Evolutionary conservation across 2,113 vertebrate genomes (phyloP).

Genomic region (Echinops telfairi): DNA sequence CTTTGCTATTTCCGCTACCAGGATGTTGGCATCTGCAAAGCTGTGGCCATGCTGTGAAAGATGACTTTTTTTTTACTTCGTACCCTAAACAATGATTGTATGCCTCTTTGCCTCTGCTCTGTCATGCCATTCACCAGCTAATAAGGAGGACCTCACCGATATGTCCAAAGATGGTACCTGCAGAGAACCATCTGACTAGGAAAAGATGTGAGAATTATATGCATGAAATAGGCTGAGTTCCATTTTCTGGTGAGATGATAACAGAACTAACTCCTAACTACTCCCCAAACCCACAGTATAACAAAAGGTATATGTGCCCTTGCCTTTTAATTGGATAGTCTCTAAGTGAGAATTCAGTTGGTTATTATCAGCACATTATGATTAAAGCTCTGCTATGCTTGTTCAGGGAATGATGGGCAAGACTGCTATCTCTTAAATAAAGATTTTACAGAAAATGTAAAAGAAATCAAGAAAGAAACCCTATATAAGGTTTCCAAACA

Average conservation of each 20-base stretch:
- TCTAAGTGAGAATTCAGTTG: constrained; percentile 63
- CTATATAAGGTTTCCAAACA: no score
- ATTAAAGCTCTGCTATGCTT: constrained; percentile 14
- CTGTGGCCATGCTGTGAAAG: constrained; percentile 96
- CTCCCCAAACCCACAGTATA: not conserved
- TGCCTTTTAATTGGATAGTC: constrained; percentile 36
- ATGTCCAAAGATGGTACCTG: constrained; percentile 13
- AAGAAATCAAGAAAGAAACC: no score
- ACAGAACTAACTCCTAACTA: not conserved
- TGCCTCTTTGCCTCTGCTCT: constrained; percentile 84
- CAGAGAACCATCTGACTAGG: constrained; percentile 53
- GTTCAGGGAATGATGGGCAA: constrained; percentile 18
- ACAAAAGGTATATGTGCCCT: constrained; percentile 24
- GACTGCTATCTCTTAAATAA: constrained; percentile 30
- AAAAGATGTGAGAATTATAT: constrained; percentile 35
- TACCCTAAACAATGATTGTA: constrained; percentile 5
- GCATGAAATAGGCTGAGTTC: not conserved
- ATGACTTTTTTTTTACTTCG: constrained; percentile 80
- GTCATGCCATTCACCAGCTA: constrained; percentile 46
- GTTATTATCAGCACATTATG: not conserved
- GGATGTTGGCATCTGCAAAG: constrained; percentile 97
- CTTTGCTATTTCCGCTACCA: constrained; percentile 98
- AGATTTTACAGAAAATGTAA: constrained; percentile 26
- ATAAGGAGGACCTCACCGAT: constrained; percentile 11
- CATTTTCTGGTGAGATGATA: not conserved